Percentiles rank a stretch among this genome's conserved stretches.
Evolutionary conservation across 2,888 invertebrate species (phyloP).

Genomic region (Strigamia transsilvanica): DNA sequence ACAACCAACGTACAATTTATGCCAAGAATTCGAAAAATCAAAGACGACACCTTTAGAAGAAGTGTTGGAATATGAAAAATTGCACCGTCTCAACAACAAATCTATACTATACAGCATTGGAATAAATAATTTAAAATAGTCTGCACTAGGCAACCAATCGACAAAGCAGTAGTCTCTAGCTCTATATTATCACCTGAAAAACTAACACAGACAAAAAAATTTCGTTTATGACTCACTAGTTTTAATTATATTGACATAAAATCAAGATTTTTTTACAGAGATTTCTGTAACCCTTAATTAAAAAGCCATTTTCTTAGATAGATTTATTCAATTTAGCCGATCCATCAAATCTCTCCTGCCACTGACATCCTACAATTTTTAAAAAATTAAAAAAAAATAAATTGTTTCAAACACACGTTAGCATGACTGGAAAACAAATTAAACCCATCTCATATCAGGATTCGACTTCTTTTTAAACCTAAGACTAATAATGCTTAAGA

Average conservation of each 20-base stretch:
- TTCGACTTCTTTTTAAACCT: neutral
- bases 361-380: constrained; percentile 5
- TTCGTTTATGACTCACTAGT: neutral
- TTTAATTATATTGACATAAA: neutral
- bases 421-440: constrained; percentile 11
- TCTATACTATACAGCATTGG: too few species aligned
- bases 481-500: neutral
- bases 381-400: neutral
- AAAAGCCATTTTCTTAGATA: constrained; percentile 15
- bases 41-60: too few species aligned
- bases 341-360: neutral
- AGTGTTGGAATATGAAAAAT: too few species aligned
- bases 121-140: too few species aligned
- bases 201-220: neutral
- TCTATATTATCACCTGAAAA: too few species aligned
- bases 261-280: neutral
- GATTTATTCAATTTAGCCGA: constrained; percentile 25
- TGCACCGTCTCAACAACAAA: too few species aligned
- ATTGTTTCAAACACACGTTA: constrained; percentile 11
- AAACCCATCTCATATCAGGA: neutral
- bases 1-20: too few species aligned
- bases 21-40: too few species aligned
- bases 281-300: constrained; percentile 34
- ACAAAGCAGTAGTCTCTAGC: too few species aligned
- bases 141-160: too few species aligned